Percentiles rank a stretch among this genome's conserved stretches.
These are phyloP conservation scores for Timema cristinae DNA, from an alignment of 2,888 invertebrate species.

Conservation along the genomic window DNA sequence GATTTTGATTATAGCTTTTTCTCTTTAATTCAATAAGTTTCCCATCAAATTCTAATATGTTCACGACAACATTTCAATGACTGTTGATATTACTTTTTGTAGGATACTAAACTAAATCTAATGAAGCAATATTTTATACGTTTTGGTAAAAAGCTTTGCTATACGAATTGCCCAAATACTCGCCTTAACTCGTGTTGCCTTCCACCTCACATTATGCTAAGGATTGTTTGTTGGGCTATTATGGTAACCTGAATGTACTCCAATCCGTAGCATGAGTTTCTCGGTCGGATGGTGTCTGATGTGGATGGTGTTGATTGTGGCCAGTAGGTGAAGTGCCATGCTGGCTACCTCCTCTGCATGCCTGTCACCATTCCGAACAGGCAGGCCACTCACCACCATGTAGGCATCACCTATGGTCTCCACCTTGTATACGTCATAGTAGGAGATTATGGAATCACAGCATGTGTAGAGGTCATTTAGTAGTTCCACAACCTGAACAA, in stretches of 20 bases:
- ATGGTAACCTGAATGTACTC: slow-evolving; percentile 59
- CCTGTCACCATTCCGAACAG: slow-evolving; percentile 64
- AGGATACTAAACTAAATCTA: too few relatives aligned
- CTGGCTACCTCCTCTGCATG: slow-evolving; percentile 79
- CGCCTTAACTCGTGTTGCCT: too few relatives aligned
- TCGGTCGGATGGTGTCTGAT: slow-evolving; percentile 65
- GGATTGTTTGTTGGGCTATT: neutral
- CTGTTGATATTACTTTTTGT: too few relatives aligned
- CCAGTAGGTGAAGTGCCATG: slow-evolving; percentile 68
- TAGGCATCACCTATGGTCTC: slow-evolving; percentile 81
- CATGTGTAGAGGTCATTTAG: slow-evolving; percentile 84
- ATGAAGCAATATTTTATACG: too few relatives aligned
- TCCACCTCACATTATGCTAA: too few relatives aligned
- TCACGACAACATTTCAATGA: too few relatives aligned
- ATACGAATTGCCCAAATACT: too few relatives aligned
- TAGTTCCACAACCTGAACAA: slow-evolving; percentile 71
- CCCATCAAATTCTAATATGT: too few relatives aligned
- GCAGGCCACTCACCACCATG: slow-evolving; percentile 73
- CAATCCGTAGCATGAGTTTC: slow-evolving; percentile 66
- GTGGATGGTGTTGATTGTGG: slow-evolving; percentile 64
- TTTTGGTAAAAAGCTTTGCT: too few relatives aligned
- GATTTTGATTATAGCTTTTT: too few relatives aligned
- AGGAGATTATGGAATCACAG: slow-evolving; percentile 82
- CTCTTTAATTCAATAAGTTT: too few relatives aligned
- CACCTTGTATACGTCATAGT: slow-evolving; percentile 85